Base-by-base conservation (phyloP, 2,113 vertebrate species). In the Carassius gibelio region DNA sequence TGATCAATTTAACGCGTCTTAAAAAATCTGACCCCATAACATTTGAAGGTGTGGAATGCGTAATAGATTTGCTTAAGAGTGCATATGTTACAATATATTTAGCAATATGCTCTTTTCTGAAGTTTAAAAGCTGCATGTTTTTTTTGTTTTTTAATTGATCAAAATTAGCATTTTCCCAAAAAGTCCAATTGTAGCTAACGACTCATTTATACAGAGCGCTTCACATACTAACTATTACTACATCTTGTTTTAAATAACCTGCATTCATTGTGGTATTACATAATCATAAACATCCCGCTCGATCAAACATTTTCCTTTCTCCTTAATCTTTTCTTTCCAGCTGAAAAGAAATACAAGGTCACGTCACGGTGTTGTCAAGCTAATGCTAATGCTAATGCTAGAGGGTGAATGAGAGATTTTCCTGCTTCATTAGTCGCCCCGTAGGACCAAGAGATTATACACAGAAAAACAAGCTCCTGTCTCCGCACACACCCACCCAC, bases 401-500 rank as follows among this genome's bases (percentile, higher is more conserved):
- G 0, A 55, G 68, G 79, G 68, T 75, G 84, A 81, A 62, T 17
- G 59, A 57, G 77, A 62, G 72, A 86, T 69, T 74, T 88, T 84
- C 74, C 84, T 64, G 62, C 72, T 84, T 88, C 62, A 79, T 88
- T 87, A 82, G 71, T 48, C 15, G 64, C 75, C 87, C 88, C 76
- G 50, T 80, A 76, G 71, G 88, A 83, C 87, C 9, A 23, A 86
- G 88, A 87, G 89, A 92, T 92, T 90, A 92, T 88, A 91, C 84
- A 82, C 78, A 88, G 90, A 86, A 86, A 87, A 90, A 93, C 89
- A 92, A 92, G 86, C 91, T 91, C 26, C 76, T 71, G 61, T 84
- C 77, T 86, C 91, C 62, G 90, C 91, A 91, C 90, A 90, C 90
- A 90, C 90, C 89, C 91, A 87, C 91, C 88, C 90, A 90, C 91